Evolutionary conservation across 1,140 invertebrate species (phyloP).

Genomic region (Drosophila arizonae): DNA sequence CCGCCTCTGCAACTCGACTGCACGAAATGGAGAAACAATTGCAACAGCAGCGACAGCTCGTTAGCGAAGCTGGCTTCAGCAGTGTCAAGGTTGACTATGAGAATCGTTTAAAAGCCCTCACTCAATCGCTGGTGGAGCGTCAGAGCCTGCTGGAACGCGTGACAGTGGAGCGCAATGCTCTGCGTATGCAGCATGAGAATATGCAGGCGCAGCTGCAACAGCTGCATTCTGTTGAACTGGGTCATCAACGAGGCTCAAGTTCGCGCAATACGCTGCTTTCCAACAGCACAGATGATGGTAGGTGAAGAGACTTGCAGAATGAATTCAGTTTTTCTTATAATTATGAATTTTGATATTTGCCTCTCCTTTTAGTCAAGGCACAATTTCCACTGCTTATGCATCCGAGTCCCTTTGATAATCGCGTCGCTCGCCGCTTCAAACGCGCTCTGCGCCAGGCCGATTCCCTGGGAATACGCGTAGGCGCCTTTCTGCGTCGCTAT

Average conservation of each 20-base stretch:
- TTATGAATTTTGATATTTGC: not conserved
- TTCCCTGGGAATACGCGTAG: conserved; percentile 88
- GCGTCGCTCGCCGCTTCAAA: conserved; percentile 90
- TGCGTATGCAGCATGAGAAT: conserved; percentile 90
- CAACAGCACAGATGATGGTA: conserved; percentile 87
- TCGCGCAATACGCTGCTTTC: conserved; percentile 83
- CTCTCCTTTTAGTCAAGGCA: conserved; percentile 83
- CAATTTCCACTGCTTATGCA: conserved; percentile 88
- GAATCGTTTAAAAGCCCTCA: conserved; percentile 87
- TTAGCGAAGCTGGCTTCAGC: conserved; percentile 46
- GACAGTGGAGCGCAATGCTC: conserved; percentile 91
- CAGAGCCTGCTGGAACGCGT: conserved; percentile 90
- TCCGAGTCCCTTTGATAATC: conserved; percentile 90
- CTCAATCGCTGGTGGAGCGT: conserved; percentile 91
- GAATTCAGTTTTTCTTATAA: not conserved
- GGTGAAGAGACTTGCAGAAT: not conserved
- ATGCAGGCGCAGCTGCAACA: conserved; percentile 85
- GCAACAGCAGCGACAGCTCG: conserved; percentile 56
- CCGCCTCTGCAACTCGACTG: conserved; percentile 65
- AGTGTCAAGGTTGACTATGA: conserved; percentile 85
- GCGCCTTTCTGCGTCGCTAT: conserved; percentile 91
- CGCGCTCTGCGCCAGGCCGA: conserved; percentile 91
- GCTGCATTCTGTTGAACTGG: conserved; percentile 52
- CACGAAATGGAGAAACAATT: conserved; percentile 75
- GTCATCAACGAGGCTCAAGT: conserved; percentile 46